Conservation (phyloP, 1,140 invertebrate species). For the Whitmania pigra region DNA sequence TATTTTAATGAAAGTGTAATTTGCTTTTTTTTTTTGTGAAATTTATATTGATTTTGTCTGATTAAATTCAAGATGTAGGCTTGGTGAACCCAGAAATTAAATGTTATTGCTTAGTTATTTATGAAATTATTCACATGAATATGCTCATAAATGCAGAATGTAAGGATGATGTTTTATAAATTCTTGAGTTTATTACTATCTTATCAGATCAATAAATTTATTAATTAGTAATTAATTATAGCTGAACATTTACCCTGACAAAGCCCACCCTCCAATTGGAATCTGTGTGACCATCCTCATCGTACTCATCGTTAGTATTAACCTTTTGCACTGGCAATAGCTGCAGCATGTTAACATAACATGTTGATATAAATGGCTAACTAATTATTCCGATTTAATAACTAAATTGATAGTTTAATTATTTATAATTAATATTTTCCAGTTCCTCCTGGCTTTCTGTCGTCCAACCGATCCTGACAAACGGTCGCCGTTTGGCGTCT, state of each 20-base stretch:
- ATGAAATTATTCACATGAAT: too few relatives aligned
- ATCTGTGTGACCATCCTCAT: constrained; percentile 34
- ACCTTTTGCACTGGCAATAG: background rate
- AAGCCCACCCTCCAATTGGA: constrained; percentile 38
- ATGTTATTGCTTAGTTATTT: too few relatives aligned
- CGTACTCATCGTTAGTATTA: constrained; percentile 35
- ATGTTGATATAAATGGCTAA: background rate
- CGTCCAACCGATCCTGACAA: constrained; percentile 69
- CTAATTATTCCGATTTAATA: background rate
- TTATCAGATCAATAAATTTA: too few relatives aligned
- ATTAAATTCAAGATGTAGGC: too few relatives aligned
- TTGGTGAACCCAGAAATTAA: too few relatives aligned
- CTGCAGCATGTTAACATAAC: background rate
- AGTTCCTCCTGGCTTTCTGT: constrained; percentile 75
- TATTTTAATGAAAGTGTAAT: too few relatives aligned
- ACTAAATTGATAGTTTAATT: background rate
- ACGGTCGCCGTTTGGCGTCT: constrained; percentile 56
- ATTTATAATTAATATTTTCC: constrained; percentile 3
- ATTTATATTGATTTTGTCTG: too few relatives aligned
- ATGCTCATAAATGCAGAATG: too few relatives aligned
- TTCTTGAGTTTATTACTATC: too few relatives aligned
- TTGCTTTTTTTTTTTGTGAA: too few relatives aligned
- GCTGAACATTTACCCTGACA: constrained; percentile 26
- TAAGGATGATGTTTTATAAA: too few relatives aligned
- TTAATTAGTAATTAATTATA: background rate